Conservation (phyloP, 2,797 vertebrate genomes). For the Sebastes miniatus region DNA sequence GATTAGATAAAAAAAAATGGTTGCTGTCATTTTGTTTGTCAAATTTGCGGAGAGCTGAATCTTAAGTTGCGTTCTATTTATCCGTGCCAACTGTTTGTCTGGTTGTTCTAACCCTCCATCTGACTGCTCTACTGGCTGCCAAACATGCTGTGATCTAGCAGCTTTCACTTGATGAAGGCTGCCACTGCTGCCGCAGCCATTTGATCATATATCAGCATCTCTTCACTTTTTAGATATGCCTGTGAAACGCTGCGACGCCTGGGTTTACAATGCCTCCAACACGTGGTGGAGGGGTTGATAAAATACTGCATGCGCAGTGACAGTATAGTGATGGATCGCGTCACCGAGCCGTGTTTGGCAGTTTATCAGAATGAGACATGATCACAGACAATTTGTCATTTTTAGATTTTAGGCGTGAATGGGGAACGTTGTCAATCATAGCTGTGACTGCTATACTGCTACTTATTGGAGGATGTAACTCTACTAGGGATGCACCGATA, state of each 20-base stretch:
- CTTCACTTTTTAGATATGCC: slow-evolving; percentile 53
- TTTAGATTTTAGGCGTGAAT: slow-evolving; percentile 27
- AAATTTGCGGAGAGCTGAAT: slow-evolving; percentile 60
- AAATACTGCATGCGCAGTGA: slow-evolving; percentile 19
- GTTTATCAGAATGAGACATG: slow-evolving; percentile 48
- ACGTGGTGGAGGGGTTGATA: slow-evolving; percentile 24
- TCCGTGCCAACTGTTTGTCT: slow-evolving; percentile 73
- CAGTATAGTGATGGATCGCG: slow-evolving; percentile 35
- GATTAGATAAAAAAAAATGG: slow-evolving; percentile 46
- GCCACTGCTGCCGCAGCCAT: slow-evolving; percentile 65
- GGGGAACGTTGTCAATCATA: slow-evolving; percentile 23
- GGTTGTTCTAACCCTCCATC: slow-evolving; percentile 75
- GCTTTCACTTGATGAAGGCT: slow-evolving; percentile 67
- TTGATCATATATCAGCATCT: slow-evolving; percentile 72
- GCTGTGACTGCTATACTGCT: slow-evolving; percentile 7
- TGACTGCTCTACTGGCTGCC: slow-evolving; percentile 75
- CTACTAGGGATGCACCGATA: background rate
- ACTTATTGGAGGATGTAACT: slow-evolving; percentile 12
- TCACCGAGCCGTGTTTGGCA: slow-evolving; percentile 25
- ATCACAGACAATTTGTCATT: slow-evolving; percentile 44
- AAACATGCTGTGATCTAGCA: slow-evolving; percentile 72
- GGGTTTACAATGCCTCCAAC: slow-evolving; percentile 40
- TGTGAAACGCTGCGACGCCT: slow-evolving; percentile 36
- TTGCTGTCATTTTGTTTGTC: slow-evolving; percentile 60
- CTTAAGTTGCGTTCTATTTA: slow-evolving; percentile 65